Percentiles rank a stretch among this genome's conserved stretches.
Conservation (phyloP, 1,140 invertebrate species). For the Cydia pomonella region DNA sequence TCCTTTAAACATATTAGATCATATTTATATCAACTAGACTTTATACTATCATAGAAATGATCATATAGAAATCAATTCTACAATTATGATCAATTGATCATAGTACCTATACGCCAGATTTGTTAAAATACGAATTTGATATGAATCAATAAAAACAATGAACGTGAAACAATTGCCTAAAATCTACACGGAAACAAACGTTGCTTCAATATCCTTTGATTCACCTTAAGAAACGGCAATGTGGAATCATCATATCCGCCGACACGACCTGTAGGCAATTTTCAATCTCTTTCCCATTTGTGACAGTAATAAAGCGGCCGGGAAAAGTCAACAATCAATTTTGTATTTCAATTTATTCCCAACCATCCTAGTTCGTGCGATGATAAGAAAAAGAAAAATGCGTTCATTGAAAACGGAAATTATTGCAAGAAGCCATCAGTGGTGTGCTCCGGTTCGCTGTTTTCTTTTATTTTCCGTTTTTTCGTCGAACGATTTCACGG, state of each 20-base stretch:
- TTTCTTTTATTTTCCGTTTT: constrained; percentile 60
- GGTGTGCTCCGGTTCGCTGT: constrained; percentile 69
- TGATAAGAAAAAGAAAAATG: constrained; percentile 79
- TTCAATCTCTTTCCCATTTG: constrained; percentile 79
- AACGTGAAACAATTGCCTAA: no score
- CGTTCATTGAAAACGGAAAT: constrained; percentile 81
- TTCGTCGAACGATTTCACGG: constrained; percentile 58
- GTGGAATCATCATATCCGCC: constrained; percentile 60
- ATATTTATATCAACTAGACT: no score
- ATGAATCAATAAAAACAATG: neutral
- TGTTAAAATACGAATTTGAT: no score
- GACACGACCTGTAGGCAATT: constrained; percentile 69
- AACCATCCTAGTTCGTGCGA: constrained; percentile 78
- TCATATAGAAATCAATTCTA: no score
- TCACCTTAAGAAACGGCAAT: constrained; percentile 41
- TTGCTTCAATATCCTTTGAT: constrained; percentile 49
- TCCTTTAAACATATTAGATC: no score
- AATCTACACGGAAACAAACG: neutral
- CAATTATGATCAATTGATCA: no score
- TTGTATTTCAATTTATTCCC: constrained; percentile 81
- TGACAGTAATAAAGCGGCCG: constrained; percentile 79
- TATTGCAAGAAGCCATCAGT: constrained; percentile 80
- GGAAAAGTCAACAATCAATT: constrained; percentile 81
- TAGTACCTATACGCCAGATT: no score
- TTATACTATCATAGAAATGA: no score